Evolutionary conservation across 2,888 invertebrate genomes (phyloP), one percentile per base, ranked within the genome.

Genomic region (Malthinus seriepunctatus): DNA sequence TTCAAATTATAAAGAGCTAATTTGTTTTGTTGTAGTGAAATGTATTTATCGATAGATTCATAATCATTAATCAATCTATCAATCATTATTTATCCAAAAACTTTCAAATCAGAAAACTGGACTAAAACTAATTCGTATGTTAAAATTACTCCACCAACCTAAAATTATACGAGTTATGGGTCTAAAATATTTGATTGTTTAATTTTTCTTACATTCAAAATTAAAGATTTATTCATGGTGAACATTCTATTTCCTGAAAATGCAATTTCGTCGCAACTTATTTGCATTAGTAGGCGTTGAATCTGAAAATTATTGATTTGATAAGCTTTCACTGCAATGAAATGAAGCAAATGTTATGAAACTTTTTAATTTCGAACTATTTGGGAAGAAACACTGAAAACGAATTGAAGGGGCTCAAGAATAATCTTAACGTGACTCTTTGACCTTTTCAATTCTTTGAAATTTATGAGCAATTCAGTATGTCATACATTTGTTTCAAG

Each of bases 51-150:
- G n/a, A 37, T 7, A 37, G 6, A 37, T 11, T 11, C n/a, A n/a
- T n/a, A n/a, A n/a, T n/a, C n/a, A n/a, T n/a, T n/a, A n/a, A n/a
- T n/a, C n/a, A n/a, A n/a, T n/a, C n/a, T n/a, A n/a, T 31, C 11
- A 32, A 11, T 32, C 10, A 7, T 10, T 1, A 42, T 32, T 15
- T 37, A 9, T 42, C 32, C 14, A 38, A 38, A 11, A 62, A 60
- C 15, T 57, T 58, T 34, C 11, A 58, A 32, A 1, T 58, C 52
- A 23, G 52, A 33, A 32, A 62, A 63, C 73, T 88, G 86, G 45
- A 86, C 75, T 56, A 87, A 77, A 56, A 88, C 85, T 14, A 88
- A 79, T 73, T 88, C 87, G 64, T 87, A 88, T 31, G 87, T 88
- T 11, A 85, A 78, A 57, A 88, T 83, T 7, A 84, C 83, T 34